Conservation (phyloP, 2,113 vertebrate species). For the Onychostoma macrolepis region DNA sequence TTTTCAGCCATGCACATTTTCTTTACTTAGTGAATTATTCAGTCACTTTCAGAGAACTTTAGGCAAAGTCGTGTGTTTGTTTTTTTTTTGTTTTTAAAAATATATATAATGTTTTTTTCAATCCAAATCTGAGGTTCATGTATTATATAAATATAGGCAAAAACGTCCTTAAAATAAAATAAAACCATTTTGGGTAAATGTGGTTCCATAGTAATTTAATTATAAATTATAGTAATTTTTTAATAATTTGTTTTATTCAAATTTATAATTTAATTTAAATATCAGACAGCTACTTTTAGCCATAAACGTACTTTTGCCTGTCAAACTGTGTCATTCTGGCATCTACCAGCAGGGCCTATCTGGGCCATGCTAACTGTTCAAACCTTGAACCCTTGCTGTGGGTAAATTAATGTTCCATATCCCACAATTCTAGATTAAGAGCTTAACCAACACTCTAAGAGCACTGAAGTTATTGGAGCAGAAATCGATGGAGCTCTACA, state of each 20-base stretch:
- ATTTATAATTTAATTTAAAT: too few species aligned
- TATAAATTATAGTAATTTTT: too few species aligned
- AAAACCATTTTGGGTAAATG: too few species aligned
- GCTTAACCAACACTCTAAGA: slow-evolving; percentile 29
- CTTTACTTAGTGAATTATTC: not conserved
- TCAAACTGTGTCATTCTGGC: too few species aligned
- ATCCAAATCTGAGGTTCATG: not conserved
- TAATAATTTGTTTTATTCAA: too few species aligned
- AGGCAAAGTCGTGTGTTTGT: not conserved
- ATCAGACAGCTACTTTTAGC: too few species aligned
- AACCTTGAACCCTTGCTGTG: not conserved
- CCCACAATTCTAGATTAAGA: slow-evolving; percentile 17
- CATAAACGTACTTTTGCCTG: too few species aligned
- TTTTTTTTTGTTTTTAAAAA: too few species aligned
- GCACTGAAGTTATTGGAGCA: not conserved
- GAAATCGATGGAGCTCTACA: slow-evolving; percentile 24
- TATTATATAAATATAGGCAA: too few species aligned
- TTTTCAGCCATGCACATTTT: not conserved
- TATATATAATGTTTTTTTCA: too few species aligned
- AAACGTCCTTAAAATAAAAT: too few species aligned
- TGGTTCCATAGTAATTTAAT: too few species aligned
- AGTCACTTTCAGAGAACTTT: not conserved
- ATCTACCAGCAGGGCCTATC: not conserved
- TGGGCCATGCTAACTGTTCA: not conserved
- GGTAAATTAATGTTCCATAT: slow-evolving; percentile 32